Evolutionary conservation across 2,797 vertebrate genomes (phyloP), one percentile per base, ranked within the genome.

Genomic region (Kryptolebias ocellatus): DNA sequence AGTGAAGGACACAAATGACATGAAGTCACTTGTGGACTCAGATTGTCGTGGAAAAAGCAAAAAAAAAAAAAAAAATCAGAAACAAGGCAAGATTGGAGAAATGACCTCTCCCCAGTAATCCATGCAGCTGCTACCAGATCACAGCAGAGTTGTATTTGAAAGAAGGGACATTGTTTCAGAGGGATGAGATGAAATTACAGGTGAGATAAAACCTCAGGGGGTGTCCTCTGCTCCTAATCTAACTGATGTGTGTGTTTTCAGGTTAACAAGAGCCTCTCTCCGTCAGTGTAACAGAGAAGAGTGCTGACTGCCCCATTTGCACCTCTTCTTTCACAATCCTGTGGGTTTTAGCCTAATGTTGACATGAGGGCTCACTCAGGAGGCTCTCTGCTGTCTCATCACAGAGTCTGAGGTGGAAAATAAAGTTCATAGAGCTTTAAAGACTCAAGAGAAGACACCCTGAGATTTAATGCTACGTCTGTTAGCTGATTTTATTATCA

Each of bases 271-370:
- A 80, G 83, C 76, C 60, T 81, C 72, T 78, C 67, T 53, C 64
- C 67, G 47, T 80, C 75, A 46, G 82, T 85, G 91, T 84, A 92
- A 93, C 64, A 59, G 90, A 92, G 92, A 90, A 71, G 83, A 74
- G 79, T 51, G 83, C 39, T 76, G 86, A 76, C 70, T 79, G 83
- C 79, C 83, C 6, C 73, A 75, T 84, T 90, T 83, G 86, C 86
- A 88, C 89, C 87, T 87, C 80, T 77, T 82, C 86, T 88, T 87
- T 90, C 87, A 89, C 37, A 66, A 31, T 52, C 54, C 67, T 60
- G 78, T 53, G 6, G 68, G 44, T 71, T 77, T 80, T 71, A 82
- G 73, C 67, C 86, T 52, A 3, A 77, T 65, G 89, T 67, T 91
- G 90, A 92, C 86, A 89, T 53, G 77, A 79, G 61, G 87, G 3